These are phyloP conservation scores for human (Homo sapiens) DNA, from an alignment of 2,113 vertebrate genomes.

Conservation along the genomic window GRCh38 chr20:43332501-43333000, in stretches of 20 bases:
- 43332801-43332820: not conserved
- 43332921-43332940: not conserved
- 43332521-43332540: not conserved
- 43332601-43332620: not conserved
- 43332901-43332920: not conserved
- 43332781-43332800: not conserved
- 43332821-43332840: not conserved
- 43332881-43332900: not conserved
- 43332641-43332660: fast-evolving
- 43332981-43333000: too few relatives aligned
- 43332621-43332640: fast-evolving
- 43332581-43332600: not conserved
- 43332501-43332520: not conserved
- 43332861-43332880: not conserved
- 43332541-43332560: too few relatives aligned
- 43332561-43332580: not conserved
- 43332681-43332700: not conserved
- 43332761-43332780: not conserved
- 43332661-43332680: not conserved
- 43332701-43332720: not conserved
- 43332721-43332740: not conserved
- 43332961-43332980: not conserved
- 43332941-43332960: not conserved
- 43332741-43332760: not conserved
- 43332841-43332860: not conserved